phyloP scores from a whole-genome alignment of 1,140 invertebrate genomes.

The Telenomus remus region DNA sequence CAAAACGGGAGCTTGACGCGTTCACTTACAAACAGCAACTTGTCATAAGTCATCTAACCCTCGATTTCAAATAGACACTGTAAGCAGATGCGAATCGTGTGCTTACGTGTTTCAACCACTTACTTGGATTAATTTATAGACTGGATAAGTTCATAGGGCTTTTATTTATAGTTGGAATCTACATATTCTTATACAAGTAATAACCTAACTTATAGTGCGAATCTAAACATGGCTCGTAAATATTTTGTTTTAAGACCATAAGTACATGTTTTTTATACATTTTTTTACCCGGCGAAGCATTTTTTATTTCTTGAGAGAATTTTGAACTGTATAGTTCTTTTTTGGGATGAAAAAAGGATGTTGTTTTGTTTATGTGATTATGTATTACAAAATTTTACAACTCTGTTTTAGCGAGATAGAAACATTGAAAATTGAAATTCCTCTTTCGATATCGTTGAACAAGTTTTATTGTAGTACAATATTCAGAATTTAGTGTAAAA shows the following conservation, averaged over 20 bases:
- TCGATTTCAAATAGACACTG: slow-evolving; percentile 46
- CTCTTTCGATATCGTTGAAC: too few species aligned
- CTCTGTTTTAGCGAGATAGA: too few species aligned
- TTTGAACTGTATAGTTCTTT: too few species aligned
- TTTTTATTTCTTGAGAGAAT: too few species aligned
- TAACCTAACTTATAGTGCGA: not conserved
- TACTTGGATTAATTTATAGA: slow-evolving; percentile 56
- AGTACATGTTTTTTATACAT: too few species aligned
- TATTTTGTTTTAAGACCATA: slow-evolving; percentile 1
- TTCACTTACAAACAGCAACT: slow-evolving; percentile 25
- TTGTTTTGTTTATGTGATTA: too few species aligned
- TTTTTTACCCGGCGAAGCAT: too few species aligned
- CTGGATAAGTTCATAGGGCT: slow-evolving; percentile 12
- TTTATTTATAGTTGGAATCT: slow-evolving; percentile 19
- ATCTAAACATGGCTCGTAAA: not conserved
- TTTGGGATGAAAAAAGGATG: too few species aligned
- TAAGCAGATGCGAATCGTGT: slow-evolving; percentile 52
- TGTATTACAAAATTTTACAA: too few species aligned
- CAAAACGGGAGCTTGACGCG: slow-evolving; percentile 16
- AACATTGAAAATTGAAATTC: too few species aligned
- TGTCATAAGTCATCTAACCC: slow-evolving; percentile 53
- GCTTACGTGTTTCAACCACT: slow-evolving; percentile 58
- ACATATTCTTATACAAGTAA: slow-evolving; percentile 13
- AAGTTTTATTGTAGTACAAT: too few species aligned
- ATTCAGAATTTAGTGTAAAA: too few species aligned